A percentile compares a stretch with the other conserved stretches of the same genome.
These are phyloP conservation scores for Salvelinus namaycush DNA, from an alignment of 2,113 vertebrate species.

Conservation along the genomic window DNA sequence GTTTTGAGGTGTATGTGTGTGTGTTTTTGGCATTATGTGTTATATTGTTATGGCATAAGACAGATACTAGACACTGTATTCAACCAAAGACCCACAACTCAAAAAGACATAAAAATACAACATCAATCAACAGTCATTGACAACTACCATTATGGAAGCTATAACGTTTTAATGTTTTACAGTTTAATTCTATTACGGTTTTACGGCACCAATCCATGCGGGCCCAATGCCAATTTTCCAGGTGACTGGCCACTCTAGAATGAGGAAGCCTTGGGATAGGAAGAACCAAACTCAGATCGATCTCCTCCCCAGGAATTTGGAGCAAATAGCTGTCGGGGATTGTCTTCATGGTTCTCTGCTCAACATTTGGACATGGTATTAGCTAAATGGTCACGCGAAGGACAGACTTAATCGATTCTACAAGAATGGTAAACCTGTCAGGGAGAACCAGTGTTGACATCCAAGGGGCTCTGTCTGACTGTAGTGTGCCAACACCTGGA, in stretches of 20 bases:
- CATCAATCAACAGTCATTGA: no score
- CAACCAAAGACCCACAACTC: no score
- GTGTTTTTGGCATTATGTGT: background rate
- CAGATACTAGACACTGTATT: no score
- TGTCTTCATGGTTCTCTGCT: background rate
- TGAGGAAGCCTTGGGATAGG: slow-evolving; percentile 17
- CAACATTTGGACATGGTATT: background rate
- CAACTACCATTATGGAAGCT: no score
- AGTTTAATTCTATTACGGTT: background rate
- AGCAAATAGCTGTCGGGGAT: background rate
- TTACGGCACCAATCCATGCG: slow-evolving; percentile 16
- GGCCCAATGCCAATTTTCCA: slow-evolving; percentile 48
- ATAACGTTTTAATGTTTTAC: no score
- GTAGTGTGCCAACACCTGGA: no score
- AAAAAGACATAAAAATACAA: no score
- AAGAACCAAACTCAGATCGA: background rate
- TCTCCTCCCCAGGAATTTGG: background rate
- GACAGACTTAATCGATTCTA: background rate
- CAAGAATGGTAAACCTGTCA: background rate
- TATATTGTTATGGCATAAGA: no score
- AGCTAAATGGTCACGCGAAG: slow-evolving; percentile 12
- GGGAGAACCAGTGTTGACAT: background rate
- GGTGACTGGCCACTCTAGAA: slow-evolving; percentile 20
- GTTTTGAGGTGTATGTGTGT: background rate
- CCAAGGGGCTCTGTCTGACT: no score